Evolutionary conservation across 2,113 vertebrate species (phyloP).

Genomic region (Oxyruncus cristatus): DNA sequence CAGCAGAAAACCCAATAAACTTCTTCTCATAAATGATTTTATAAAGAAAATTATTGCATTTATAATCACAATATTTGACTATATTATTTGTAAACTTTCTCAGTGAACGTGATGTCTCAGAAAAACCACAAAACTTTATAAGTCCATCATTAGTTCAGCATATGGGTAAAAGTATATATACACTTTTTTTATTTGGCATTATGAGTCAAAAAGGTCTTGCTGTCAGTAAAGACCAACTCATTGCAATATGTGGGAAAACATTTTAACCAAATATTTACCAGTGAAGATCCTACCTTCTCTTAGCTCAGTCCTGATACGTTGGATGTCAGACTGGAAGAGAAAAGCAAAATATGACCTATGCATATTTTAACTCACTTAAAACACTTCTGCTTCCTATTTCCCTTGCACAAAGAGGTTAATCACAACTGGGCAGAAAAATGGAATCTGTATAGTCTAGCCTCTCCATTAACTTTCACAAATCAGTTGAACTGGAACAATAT

Average conservation of each 20-base stretch:
- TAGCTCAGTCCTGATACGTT: background rate
- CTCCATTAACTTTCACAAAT: background rate
- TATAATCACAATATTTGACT: background rate
- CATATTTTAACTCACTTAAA: background rate
- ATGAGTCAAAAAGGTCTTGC: background rate
- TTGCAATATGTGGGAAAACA: background rate
- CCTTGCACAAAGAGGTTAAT: background rate
- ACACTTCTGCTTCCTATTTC: background rate
- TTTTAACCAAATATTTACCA: background rate
- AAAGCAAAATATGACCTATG: background rate
- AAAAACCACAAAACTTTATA: background rate
- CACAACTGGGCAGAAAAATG: background rate
- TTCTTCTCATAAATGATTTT: background rate
- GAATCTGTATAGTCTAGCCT: background rate
- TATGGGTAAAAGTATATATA: background rate
- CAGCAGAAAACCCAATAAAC: background rate
- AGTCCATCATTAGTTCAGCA: background rate
- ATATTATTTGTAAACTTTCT: background rate
- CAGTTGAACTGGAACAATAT: background rate
- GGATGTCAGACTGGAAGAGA: background rate
- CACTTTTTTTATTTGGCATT: background rate
- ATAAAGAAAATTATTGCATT: background rate
- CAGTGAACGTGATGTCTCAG: background rate
- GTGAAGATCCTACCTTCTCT: background rate
- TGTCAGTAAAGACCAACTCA: background rate